phyloP scores from a whole-genome alignment of 1,140 invertebrate species.

The Ostrea denselamellosa region DNA sequence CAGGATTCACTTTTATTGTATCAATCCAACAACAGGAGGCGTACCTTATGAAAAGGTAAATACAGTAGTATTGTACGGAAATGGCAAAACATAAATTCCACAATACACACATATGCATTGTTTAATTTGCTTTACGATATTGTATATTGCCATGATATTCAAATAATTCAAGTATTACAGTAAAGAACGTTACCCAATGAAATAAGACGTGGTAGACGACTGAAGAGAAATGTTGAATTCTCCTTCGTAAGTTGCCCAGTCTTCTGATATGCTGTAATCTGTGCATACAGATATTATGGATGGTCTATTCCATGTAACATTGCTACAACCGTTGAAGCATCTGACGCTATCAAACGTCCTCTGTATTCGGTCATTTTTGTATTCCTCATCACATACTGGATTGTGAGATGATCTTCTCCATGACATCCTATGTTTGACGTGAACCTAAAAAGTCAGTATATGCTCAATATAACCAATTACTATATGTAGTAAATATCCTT shows the following conservation, averaged over 20 bases:
- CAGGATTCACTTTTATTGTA: background rate
- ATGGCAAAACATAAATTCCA: no score
- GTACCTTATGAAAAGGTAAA: background rate
- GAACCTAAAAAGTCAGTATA: background rate
- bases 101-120: no score
- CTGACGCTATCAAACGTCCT: background rate
- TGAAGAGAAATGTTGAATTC: background rate
- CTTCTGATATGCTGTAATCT: background rate
- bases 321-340: background rate
- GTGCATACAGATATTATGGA: background rate
- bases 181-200: background rate
- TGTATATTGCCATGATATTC: no score
- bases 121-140: no score
- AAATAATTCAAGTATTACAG: no score
- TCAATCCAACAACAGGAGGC: constrained; percentile 1
- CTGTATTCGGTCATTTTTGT: background rate
- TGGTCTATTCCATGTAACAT: background rate
- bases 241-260: constrained; percentile 7
- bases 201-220: background rate
- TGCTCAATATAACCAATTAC: background rate
- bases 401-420: background rate
- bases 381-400: background rate
- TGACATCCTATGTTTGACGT: background rate
- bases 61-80: no score
- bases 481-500: background rate